Conservation (phyloP, 2,888 invertebrate species). For the Volucella inanis region DNA sequence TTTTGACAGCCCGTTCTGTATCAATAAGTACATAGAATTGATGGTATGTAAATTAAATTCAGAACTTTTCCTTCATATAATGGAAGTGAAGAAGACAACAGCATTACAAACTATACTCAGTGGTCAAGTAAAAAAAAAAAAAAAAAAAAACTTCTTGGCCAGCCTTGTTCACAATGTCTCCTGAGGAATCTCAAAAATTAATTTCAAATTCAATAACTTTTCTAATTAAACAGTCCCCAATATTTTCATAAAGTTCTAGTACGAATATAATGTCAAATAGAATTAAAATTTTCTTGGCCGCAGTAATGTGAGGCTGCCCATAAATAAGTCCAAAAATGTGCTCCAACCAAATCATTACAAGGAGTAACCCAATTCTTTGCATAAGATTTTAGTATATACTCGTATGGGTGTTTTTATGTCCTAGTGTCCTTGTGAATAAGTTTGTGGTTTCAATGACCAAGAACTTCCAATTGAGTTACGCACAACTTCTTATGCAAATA, state of each 20-base stretch:
- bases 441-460: constrained; percentile 34
- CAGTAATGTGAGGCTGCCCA: constrained; percentile 48
- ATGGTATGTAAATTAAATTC: no score
- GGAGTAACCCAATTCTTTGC: constrained; percentile 38
- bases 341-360: constrained; percentile 51
- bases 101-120: no score
- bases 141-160: no score
- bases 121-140: no score
- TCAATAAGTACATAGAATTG: no score
- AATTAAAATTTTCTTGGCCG: constrained; percentile 61
- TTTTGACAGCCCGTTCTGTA: no score
- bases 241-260: constrained; percentile 64
- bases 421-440: constrained; percentile 18
- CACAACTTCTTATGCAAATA: constrained; percentile 66
- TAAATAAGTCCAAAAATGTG: constrained; percentile 27
- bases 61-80: no score
- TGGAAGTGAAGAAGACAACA: no score
- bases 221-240: constrained; percentile 69
- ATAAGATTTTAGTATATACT: not conserved
- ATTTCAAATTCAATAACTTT: constrained; percentile 57
- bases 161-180: no score
- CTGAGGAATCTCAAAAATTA: no score
- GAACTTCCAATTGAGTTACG: constrained; percentile 56
- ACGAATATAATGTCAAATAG: constrained; percentile 43
- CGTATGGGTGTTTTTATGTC: not conserved